Percentiles rank a stretch among this genome's conserved stretches.
Evolutionary conservation across 2,113 vertebrate genomes (phyloP).

Genomic region (Odobenus rosmarus): DNA sequence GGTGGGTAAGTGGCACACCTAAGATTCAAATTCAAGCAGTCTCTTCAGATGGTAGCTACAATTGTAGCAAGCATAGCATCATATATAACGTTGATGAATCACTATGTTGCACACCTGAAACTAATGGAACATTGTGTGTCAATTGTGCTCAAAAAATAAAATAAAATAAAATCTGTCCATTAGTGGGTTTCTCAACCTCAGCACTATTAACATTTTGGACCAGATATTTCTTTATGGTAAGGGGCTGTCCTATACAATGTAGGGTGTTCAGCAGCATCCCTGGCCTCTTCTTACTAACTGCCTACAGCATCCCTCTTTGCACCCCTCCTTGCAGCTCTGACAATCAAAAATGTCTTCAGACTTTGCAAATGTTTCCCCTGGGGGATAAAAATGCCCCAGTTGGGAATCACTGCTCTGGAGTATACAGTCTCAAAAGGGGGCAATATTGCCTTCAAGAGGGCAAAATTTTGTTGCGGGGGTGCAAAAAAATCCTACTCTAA

Average conservation of each 20-base stretch:
- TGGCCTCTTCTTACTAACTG: not conserved
- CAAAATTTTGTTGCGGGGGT: not conserved
- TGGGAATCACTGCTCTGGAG: not conserved
- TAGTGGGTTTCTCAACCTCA: not conserved
- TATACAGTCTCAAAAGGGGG: not conserved
- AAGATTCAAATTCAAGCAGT: not conserved
- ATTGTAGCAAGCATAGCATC: not conserved
- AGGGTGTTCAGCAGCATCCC: not conserved
- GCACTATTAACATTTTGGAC: not conserved
- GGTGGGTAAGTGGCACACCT: not conserved
- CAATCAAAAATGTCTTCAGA: not conserved
- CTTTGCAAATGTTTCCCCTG: not conserved
- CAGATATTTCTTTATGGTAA: not conserved
- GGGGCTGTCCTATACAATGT: too few relatives aligned
- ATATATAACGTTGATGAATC: not conserved
- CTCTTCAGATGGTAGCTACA: not conserved
- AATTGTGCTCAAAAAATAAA: not conserved
- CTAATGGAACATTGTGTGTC: not conserved
- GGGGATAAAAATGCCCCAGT: not conserved
- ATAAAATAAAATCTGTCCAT: not conserved
- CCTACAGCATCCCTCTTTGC: too few relatives aligned
- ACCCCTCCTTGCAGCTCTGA: not conserved
- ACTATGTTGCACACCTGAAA: not conserved
- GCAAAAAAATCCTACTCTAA: not conserved
- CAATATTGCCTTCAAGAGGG: not conserved